These are phyloP conservation scores for Archilochus colubris DNA, from an alignment of 2,113 vertebrate genomes.

Conservation along the genomic window DNA sequence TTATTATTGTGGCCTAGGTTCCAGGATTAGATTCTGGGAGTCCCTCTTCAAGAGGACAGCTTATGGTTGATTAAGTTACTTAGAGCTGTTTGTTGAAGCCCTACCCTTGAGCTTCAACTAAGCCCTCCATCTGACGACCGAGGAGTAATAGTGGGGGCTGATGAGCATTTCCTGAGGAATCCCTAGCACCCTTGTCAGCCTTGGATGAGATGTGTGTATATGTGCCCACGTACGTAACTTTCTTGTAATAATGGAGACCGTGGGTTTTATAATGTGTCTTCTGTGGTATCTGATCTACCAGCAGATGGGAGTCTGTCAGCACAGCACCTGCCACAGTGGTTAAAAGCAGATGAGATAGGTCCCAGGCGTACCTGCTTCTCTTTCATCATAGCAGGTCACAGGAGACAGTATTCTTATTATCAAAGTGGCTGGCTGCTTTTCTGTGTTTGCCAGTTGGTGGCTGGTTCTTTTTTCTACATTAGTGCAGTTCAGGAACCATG, in stretches of 20 bases:
- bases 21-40: neutral
- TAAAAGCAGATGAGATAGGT: neutral
- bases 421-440: neutral
- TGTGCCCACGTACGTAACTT: neutral
- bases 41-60: neutral
- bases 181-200: neutral
- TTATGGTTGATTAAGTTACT: neutral
- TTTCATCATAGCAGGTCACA: neutral
- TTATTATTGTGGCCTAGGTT: neutral
- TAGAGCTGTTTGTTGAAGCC: neutral
- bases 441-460: neutral
- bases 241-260: neutral
- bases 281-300: constrained; percentile 43
- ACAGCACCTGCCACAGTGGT: neutral
- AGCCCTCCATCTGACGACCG: neutral
- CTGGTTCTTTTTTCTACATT: neutral
- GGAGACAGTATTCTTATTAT: neutral
- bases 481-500: constrained; percentile 12
- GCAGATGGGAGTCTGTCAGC: constrained; percentile 47
- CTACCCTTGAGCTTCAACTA: neutral
- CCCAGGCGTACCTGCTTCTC: neutral
- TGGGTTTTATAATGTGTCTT: neutral
- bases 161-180: neutral
- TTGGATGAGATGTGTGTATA: neutral
- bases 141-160: neutral